These are phyloP conservation scores for Uloborus plumipes DNA, from an alignment of 2,888 invertebrate genomes.

Conservation along the genomic window DNA sequence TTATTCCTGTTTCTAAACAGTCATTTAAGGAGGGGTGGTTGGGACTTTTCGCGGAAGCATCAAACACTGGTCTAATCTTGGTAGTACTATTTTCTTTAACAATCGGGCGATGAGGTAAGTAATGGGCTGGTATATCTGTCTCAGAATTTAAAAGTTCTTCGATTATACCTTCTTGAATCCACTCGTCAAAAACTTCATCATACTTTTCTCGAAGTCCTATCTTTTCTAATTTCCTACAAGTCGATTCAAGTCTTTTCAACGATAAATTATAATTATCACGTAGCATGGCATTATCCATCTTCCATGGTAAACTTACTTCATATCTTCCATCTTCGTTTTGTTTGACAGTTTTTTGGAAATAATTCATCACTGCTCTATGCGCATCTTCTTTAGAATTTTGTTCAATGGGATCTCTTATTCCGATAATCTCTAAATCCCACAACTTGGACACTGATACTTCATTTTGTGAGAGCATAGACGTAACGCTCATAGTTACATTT, in stretches of 20 bases:
- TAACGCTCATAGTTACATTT: conserved; percentile 13
- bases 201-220: neutral
- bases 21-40: conserved; percentile 10
- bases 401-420: conserved; percentile 15
- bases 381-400: conserved; percentile 24
- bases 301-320: conserved; percentile 21
- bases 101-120: conserved; percentile 11
- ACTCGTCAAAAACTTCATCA: conserved; percentile 6
- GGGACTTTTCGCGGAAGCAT: conserved; percentile 15
- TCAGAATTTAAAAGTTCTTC: conserved; percentile 6
- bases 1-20: conserved; percentile 6
- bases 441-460: conserved; percentile 1
- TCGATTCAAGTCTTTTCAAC: conserved; percentile 10
- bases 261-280: conserved; percentile 25
- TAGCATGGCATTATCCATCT: conserved; percentile 9
- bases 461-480: conserved; percentile 14
- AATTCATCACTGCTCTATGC: conserved; percentile 17
- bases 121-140: neutral
- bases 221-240: neutral
- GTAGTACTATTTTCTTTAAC: conserved; percentile 11
- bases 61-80: conserved; percentile 16
- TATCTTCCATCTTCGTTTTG: conserved; percentile 30
- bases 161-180: conserved; percentile 1
- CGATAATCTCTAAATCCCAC: conserved; percentile 23
- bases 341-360: conserved; percentile 21